phyloP scores from a whole-genome alignment of 2,113 vertebrate species.

The Heterochromis multidens region DNA sequence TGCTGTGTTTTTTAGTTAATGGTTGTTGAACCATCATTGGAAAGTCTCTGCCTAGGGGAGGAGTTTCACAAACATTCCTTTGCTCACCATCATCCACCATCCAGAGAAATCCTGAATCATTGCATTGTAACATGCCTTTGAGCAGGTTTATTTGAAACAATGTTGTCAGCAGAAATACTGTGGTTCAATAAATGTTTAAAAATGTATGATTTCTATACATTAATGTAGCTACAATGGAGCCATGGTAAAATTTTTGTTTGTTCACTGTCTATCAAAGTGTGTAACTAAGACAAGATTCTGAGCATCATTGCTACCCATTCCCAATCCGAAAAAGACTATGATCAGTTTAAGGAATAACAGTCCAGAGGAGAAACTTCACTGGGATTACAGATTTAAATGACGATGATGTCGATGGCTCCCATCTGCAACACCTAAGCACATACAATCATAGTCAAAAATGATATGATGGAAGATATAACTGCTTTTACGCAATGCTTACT shows the following conservation, averaged over 20 bases:
- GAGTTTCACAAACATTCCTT: not conserved
- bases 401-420: constrained; percentile 17
- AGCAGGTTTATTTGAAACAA: not conserved
- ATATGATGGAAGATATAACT: not conserved
- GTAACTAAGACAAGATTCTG: not conserved
- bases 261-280: not conserved
- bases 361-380: not conserved
- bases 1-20: not conserved
- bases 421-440: constrained; percentile 21
- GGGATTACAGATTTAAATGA: constrained; percentile 23
- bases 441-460: not conserved
- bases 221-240: not conserved
- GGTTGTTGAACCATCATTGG: not conserved
- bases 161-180: not conserved
- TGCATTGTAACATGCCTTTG: not conserved
- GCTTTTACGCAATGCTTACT: not conserved
- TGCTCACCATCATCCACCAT: not conserved
- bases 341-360: constrained; percentile 7
- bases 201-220: not conserved
- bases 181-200: not conserved
- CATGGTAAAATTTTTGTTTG: not conserved
- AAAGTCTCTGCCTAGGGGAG: not conserved
- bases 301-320: not conserved
- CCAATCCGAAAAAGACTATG: not conserved
- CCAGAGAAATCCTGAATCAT: not conserved